Percentiles rank a stretch among this genome's conserved stretches.
These are phyloP conservation scores for Diarsia rubi DNA, from an alignment of 2,888 invertebrate species.

Conservation along the genomic window DNA sequence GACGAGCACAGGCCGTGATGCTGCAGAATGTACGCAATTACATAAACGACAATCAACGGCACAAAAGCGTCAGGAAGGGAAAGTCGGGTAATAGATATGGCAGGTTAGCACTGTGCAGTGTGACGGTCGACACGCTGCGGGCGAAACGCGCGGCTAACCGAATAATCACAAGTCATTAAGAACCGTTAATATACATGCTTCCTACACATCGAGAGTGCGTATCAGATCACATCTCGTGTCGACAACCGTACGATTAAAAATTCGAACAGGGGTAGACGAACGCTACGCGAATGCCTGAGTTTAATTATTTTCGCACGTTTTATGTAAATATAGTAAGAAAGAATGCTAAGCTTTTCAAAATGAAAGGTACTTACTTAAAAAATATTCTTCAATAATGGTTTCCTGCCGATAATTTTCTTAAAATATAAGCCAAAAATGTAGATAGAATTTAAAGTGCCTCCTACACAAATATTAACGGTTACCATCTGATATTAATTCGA, in stretches of 20 bases:
- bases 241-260: conserved; percentile 12
- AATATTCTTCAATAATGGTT: neutral
- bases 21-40: conserved; percentile 84
- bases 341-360: neutral
- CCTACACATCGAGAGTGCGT: conserved; percentile 46
- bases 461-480: conserved; percentile 48
- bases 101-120: conserved; percentile 75
- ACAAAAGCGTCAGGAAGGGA: conserved; percentile 84
- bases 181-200: conserved; percentile 59
- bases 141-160: conserved; percentile 67
- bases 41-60: conserved; percentile 87
- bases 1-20: conserved; percentile 75
- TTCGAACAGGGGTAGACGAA: conserved; percentile 6
- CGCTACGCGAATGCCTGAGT: neutral
- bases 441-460: conserved; percentile 40
- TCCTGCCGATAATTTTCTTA: neutral
- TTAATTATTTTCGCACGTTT: neutral
- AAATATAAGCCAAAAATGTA: conserved; percentile 14
- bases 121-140: conserved; percentile 70
- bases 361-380: neutral
- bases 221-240: conserved; percentile 44
- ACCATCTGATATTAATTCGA: conserved; percentile 65
- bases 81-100: conserved; percentile 85
- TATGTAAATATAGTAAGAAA: neutral
- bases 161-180: conserved; percentile 63